Evolutionary conservation across 2,797 vertebrate genomes (phyloP), one percentile per base, ranked within the genome.

Genomic region (Pachyuromys duprasi): DNA sequence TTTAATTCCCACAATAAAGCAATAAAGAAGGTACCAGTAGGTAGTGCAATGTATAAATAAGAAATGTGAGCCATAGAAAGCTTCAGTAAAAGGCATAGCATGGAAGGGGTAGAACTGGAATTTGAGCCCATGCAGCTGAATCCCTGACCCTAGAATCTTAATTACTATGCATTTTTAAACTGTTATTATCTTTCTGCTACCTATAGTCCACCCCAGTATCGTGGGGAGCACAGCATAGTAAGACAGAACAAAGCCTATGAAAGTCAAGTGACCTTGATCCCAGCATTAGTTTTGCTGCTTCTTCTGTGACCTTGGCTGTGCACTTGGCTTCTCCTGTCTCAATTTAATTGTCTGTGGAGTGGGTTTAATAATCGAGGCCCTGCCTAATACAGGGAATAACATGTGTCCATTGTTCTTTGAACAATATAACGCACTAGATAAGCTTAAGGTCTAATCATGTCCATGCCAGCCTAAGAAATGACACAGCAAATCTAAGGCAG

Each of bases 251-350:
- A 75, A 78, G 79, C 42, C 62, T 69, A 20, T 87, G 60, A 81
- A n/a, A 22, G 70, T 20, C 22, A 0, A n/a, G 22, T 42, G 80
- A 91, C 49, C 53, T 62, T 86, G 39, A 82, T 11, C 74, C 62
- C 11, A 90, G 26, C 75, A 49, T 93, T 45, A 74, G n/a, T 13
- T 87, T 88, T 93, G 12, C 57, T 36, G 79, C 75, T 91, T 83
- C 49, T 65, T 22, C 0, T 55, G 55, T 83, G 89, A 95, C 49
- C 45, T 69, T 94, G 33, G 39, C n/a, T n/a, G n/a, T n/a, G 26
- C 63, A 82, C 26, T 12, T 91, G 3, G 2, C 53, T 49, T 95
- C n/a, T 81, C 31, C 55, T 87, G 83, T 55, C 53, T 53, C 26
- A 76, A 2, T 67, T 67, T 62, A 36, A 78, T 60, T 67, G 67